Evolutionary conservation across 2,113 vertebrate species (phyloP), one percentile per base, ranked within the genome.

Genomic region (Symphodus melops): DNA sequence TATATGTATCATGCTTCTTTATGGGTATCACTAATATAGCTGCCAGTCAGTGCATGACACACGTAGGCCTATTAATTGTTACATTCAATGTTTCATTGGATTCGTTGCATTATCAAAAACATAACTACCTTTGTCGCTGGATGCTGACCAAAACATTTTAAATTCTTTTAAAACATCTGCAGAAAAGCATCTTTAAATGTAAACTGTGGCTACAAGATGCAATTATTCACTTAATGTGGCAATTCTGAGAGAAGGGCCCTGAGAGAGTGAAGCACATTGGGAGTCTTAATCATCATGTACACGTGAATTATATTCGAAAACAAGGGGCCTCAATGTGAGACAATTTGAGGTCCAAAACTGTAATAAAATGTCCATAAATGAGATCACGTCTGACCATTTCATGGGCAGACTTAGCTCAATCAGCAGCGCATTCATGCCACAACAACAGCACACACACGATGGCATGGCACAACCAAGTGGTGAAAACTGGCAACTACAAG

Each of bases 301-400:
- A 85, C 49, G 9, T 28, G 51, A 75, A 13, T 67, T 44, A 54
- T 67, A 73, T 49, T 59, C 44, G 7, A 33, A 79, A 52, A 69
- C 48, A 67, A 19, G 56, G 42, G 54, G 28, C 5, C 89, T 92
- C 89, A 91, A 87, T 85, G 75, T 90, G 88, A 93, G 91, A 90
- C 44, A 76, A 37, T 56, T 10, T 36, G 21, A 70, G 53, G 63
- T 62, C 4, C 48, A 39, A 73, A 60, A 60, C 36, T 52, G 51
- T 33, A 66, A 42, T 20, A 10, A 65, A 19, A 75, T 59, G 65
- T 21, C 71, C 53, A 64, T 16, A 58, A 9, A n/a, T 58, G 19
- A 37, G 44, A 16, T 20, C 9, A 71, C 0, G n/a, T 64, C 55
- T 66, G 16, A 62, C 46, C 25, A 54, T 64, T 51, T 63, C 56